A percentile compares a stretch with the other conserved stretches of the same genome.
These are phyloP conservation scores for Sarcoramphus papa DNA, from an alignment of 2,797 vertebrate genomes.

Conservation along the genomic window DNA sequence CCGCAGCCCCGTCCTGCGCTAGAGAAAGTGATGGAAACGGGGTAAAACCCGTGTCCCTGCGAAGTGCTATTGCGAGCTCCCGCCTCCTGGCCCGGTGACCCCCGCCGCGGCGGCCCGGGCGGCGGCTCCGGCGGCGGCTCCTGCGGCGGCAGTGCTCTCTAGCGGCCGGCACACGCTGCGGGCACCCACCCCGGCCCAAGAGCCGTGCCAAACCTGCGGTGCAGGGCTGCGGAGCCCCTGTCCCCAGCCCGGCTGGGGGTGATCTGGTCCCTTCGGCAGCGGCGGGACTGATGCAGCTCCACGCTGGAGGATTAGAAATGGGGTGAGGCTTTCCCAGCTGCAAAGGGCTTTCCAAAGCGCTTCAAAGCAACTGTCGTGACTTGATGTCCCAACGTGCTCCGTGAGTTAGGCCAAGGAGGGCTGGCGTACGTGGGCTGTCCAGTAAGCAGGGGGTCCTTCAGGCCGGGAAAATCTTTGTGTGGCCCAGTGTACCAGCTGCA, in stretches of 20 bases:
- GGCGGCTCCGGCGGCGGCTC: background rate
- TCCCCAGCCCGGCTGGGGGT: too few species aligned
- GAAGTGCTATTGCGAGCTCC: accelerated
- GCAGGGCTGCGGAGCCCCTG: background rate
- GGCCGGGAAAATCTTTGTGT: background rate
- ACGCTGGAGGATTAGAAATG: accelerated
- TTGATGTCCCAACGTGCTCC: background rate
- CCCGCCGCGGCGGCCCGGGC: background rate
- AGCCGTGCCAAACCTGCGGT: accelerated
- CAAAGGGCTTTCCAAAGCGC: background rate
- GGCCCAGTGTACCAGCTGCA: accelerated
- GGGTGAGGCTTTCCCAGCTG: background rate
- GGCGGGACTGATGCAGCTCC: background rate
- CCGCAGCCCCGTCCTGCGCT: background rate
- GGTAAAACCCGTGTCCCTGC: background rate
- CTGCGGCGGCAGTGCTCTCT: background rate
- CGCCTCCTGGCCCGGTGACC: background rate
- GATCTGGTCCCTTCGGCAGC: background rate
- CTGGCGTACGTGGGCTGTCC: accelerated
- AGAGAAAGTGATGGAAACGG: background rate
- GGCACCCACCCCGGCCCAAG: background rate
- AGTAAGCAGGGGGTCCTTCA: background rate
- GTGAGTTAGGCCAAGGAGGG: background rate
- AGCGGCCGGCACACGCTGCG: background rate
- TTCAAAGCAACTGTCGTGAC: background rate